Percentiles rank a stretch among this genome's conserved stretches.
These are phyloP conservation scores for Epirrhoe alternata DNA, from an alignment of 2,888 invertebrate genomes.

Conservation along the genomic window DNA sequence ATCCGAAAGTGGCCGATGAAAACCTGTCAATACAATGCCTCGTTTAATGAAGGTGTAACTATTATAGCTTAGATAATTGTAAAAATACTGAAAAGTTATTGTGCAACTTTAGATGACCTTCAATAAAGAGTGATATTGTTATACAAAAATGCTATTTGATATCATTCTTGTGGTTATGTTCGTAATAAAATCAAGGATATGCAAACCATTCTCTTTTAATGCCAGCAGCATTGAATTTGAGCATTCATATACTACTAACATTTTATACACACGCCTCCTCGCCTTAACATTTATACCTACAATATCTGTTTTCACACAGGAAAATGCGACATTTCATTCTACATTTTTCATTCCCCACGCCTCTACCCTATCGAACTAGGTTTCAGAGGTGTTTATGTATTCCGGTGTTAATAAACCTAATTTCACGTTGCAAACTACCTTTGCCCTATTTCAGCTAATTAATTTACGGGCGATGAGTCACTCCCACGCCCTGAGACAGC, in stretches of 20 bases:
- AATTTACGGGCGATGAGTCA: slow-evolving; percentile 64
- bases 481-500: slow-evolving; percentile 55
- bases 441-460: slow-evolving; percentile 64
- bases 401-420: slow-evolving; percentile 17
- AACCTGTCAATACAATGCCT: background rate
- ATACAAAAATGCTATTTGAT: slow-evolving; percentile 20
- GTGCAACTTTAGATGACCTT: slow-evolving; percentile 5
- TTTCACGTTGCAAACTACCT: slow-evolving; percentile 15
- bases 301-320: background rate
- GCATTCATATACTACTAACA: slow-evolving; percentile 1
- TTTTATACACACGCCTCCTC: background rate
- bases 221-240: slow-evolving; percentile 23
- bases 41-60: background rate
- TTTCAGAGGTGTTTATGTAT: background rate
- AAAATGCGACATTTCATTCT: background rate
- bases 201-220: slow-evolving; percentile 35
- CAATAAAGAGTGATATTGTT: slow-evolving; percentile 7
- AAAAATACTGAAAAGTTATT: background rate
- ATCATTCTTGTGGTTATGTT: slow-evolving; percentile 23
- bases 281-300: background rate
- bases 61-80: background rate
- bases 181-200: slow-evolving; percentile 31
- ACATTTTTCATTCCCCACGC: background rate
- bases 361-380: background rate
- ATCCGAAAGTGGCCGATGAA: too few species aligned